Conservation (phyloP, 2,888 invertebrate genomes). For the Limnephilus rhombicus region DNA sequence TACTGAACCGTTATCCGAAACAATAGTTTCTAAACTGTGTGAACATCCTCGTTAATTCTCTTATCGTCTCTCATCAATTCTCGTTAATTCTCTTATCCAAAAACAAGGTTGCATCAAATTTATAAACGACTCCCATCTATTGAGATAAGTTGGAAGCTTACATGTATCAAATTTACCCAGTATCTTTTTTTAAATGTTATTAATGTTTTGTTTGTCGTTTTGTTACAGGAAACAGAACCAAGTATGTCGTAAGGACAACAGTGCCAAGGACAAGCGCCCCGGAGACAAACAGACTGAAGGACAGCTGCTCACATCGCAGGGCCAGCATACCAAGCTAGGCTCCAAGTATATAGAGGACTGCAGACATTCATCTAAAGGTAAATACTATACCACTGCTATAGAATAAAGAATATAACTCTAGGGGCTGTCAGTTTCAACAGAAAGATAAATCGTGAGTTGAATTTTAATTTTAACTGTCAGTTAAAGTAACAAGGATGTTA, state of each 20-base stretch:
- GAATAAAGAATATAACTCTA: background rate
- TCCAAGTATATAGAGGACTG: constrained; percentile 61
- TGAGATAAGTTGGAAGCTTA: background rate
- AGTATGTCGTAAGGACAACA: constrained; percentile 61
- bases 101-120: no score
- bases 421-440: no score
- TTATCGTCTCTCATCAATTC: no score
- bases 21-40: no score
- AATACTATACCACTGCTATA: background rate
- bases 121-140: background rate
- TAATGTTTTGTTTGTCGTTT: background rate
- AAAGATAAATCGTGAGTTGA: no score
- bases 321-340: constrained; percentile 20
- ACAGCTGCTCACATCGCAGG: constrained; percentile 19
- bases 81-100: no score
- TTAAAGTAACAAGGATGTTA: no score
- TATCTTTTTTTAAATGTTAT: background rate
- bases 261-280: constrained; percentile 35
- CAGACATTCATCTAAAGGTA: constrained; percentile 64
- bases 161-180: background rate
- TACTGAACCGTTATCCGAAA: no score
- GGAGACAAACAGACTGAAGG: constrained; percentile 19
- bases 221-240: constrained; percentile 49
- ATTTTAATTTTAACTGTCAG: no score
- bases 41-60: no score